Evolutionary conservation across 2,113 vertebrate species (phyloP), one percentile per base, ranked within the genome.

Genomic region (Alligator mississippiensis): DNA sequence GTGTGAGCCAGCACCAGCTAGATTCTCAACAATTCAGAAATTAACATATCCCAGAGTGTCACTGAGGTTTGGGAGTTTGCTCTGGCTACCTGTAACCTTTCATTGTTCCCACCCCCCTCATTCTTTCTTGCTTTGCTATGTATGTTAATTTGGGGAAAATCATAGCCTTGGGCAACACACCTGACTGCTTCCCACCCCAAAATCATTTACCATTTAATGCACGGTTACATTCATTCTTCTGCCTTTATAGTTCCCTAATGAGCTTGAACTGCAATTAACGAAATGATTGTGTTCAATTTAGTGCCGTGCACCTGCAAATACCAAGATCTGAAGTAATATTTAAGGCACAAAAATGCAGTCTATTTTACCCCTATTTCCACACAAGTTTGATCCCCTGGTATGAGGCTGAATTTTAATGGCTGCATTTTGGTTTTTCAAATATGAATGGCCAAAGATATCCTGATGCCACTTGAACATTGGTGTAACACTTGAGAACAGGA

Each of bases 221-320:
- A 96, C 92, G 90, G 90, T 94, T 96, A 94, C 93, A 95, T 95
- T 98, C 96, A 97, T 96, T 95, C 92, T 97, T 96, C 90, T 97
- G 88, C 95, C 92, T 97, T 98, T 97, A 97, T 90, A 92, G 94
- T 96, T 97, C 94, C 95, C 94, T 97, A 95, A 97, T 96, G 96
- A 96, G 97, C 92, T 96, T 97, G 94, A 97, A 97, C 96, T 96
- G 94, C 95, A 95, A 97, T 97, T 97, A 97, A 97, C 94, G 90
- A 97, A 96, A 97, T 95, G 85, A 97, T 98, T 89, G 94, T 89
- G 84, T 95, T 97, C 92, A 3, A 95, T 96, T 97, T 87, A 97
- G 94, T 94, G 84, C 96, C 94, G 94, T 90, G 91, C 95, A 96
- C 97, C 97, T 98, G 93, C 89, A 95, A 95, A 95, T 94, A 95